phyloP scores from a whole-genome alignment of 2,888 invertebrate genomes.

The Polyommatus iphigenia region DNA sequence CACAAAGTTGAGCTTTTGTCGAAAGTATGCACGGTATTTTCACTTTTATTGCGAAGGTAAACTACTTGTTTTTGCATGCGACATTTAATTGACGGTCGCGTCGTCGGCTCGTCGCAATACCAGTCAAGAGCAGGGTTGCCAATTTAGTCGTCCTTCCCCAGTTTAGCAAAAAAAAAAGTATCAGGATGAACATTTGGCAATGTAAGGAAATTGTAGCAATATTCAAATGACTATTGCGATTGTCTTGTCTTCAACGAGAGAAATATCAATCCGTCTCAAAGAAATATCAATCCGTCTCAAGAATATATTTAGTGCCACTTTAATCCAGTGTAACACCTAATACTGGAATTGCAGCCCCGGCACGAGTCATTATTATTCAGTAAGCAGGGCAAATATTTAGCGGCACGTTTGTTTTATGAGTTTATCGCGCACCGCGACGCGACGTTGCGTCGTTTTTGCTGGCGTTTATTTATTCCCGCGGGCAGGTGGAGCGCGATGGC shows the following conservation, averaged over 20 bases:
- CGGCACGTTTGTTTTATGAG: slow-evolving; percentile 47
- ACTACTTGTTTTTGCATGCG: slow-evolving; percentile 34
- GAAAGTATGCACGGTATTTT: slow-evolving; percentile 35
- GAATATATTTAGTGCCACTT: neutral
- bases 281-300: neutral
- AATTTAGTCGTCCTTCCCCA: neutral
- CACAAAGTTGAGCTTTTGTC: slow-evolving; percentile 35
- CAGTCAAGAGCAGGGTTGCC: slow-evolving; percentile 4
- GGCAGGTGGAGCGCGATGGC: slow-evolving; percentile 70
- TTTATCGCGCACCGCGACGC: slow-evolving; percentile 42
- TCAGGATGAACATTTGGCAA: neutral
- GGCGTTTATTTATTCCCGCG: slow-evolving; percentile 64
- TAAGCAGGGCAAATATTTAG: slow-evolving; percentile 61
- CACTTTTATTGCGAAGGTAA: slow-evolving; percentile 36
- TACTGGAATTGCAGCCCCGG: slow-evolving; percentile 20
- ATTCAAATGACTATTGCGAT: neutral
- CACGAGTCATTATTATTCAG: slow-evolving; percentile 59
- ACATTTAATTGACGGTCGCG: slow-evolving; percentile 1
- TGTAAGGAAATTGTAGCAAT: neutral
- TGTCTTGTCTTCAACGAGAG: neutral
- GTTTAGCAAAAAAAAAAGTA: neutral
- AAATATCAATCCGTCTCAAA: neutral
- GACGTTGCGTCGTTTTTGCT: slow-evolving; percentile 46
- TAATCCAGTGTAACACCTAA: neutral
- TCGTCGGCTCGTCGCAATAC: neutral